Conservation (phyloP, 2,888 invertebrate species). For the Clistopyga incitator region DNA sequence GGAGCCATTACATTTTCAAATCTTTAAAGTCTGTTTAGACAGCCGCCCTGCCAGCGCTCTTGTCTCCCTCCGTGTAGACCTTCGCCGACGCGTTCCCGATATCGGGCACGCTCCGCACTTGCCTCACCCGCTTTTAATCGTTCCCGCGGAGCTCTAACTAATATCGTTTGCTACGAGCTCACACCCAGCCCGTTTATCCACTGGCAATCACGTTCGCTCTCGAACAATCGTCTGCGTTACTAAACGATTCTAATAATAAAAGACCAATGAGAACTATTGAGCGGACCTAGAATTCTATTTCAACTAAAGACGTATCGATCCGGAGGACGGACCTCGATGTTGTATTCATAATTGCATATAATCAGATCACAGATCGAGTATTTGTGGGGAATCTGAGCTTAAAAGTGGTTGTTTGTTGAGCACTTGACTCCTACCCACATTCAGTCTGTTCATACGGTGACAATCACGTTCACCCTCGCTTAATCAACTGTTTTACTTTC, state of each 20-base stretch:
- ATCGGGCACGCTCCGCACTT: conserved; percentile 63
- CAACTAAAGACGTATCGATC: neutral
- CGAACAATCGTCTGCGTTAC: neutral
- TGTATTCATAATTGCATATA: neutral
- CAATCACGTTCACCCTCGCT: no score
- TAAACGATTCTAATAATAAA: neutral
- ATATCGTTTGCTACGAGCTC: conserved; percentile 44
- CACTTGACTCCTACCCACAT: no score
- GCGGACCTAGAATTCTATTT: neutral
- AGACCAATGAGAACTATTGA: neutral
- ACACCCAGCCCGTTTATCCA: conserved; percentile 14
- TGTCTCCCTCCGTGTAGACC: conserved; percentile 46
- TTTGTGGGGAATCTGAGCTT: no score
- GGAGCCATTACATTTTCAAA: conserved; percentile 84
- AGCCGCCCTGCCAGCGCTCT: conserved; percentile 77
- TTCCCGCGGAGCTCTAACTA: conserved; percentile 58
- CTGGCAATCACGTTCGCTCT: conserved; percentile 16
- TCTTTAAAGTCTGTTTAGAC: conserved; percentile 85
- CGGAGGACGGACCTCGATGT: neutral
- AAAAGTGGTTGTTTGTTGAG: no score
- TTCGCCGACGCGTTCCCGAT: conserved; percentile 49
- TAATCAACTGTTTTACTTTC: no score
- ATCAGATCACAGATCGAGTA: no score
- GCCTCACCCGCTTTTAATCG: conserved; percentile 60
- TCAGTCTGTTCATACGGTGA: no score